Evolutionary conservation across 2,888 invertebrate genomes (phyloP), one percentile per base, ranked within the genome.

Genomic region (Cosmorhoe ocellata): DNA sequence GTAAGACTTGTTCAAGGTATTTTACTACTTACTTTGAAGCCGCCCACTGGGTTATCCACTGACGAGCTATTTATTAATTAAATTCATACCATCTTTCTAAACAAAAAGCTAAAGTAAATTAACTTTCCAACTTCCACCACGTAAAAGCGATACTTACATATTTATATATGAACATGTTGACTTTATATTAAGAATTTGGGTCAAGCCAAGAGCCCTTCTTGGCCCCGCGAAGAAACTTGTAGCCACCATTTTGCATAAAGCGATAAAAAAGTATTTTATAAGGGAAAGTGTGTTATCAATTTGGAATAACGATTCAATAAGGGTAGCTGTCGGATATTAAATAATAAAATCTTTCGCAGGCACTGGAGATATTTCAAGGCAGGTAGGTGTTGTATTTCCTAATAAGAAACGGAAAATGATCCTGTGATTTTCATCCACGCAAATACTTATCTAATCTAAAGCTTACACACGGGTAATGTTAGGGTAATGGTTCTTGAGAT

Each of bases 201-300:
- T 59, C 58, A 59, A 37, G 37, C 37, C 7, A 27, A 56, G 51
- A 32, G 45, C 38, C 28, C 36, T 45, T 26, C 51, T 34, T 5
- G 44, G 50, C 32, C 28, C 48, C 14, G 18, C 34, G 28, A 44
- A 52, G 56, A 53, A 57, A 58, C 52, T 50, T 55, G 49, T 50
- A 32, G 31, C 45, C 26, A 13, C 32, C 47, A 44, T 39, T 45
- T 46, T 27, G 30, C 39, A 40, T 13, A 28, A 33, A 36, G 31
- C 28, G 10, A 34, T 48, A 42, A 48, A 56, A 58, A 58, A 48
- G 31, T 40, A 32, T 32, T 55, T 39, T 46, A 31, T 9, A 30
- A 24, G 28, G 26, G 9, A 39, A 8, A 48, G 39, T 31, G 24
- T 32, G 32, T 31, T 47, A 43, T 30, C 38, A 39, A 43, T 40